Conservation (phyloP, 2,113 vertebrate genomes). For the Channa maculata region DNA sequence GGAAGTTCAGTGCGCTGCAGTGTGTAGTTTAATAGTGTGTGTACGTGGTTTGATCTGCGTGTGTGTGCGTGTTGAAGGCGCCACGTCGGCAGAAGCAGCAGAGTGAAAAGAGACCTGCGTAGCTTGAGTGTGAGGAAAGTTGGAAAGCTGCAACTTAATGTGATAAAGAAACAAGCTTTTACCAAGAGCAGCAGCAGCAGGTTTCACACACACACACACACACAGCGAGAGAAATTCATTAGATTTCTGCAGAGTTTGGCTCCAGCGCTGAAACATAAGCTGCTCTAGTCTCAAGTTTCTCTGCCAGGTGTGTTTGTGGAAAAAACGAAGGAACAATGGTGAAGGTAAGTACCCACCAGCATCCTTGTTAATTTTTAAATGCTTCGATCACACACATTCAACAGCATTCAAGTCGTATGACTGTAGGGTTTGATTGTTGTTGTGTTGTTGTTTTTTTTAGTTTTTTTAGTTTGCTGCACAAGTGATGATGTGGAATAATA, state of each 20-base stretch:
- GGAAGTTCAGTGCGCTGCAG: constrained; percentile 22
- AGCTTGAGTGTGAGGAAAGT: constrained; percentile 34
- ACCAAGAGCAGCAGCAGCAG: neutral
- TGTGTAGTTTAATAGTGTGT: neutral
- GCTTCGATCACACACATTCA: neutral
- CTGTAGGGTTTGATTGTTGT: no score
- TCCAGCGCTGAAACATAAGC: constrained; percentile 29
- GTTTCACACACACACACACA: neutral
- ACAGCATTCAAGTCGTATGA: no score
- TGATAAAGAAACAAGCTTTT: neutral
- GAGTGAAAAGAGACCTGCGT: constrained; percentile 24
- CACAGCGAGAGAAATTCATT: neutral
- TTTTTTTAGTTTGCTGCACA: no score
- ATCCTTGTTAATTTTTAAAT: neutral
- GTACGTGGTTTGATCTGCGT: neutral
- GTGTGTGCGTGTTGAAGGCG: constrained; percentile 49
- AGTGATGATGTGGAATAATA: constrained; percentile 19
- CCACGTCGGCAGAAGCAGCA: constrained; percentile 81
- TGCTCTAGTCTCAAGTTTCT: constrained; percentile 45
- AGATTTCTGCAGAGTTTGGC: constrained; percentile 1
- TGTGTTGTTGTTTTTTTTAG: no score
- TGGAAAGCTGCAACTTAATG: neutral
- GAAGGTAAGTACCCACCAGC: constrained; percentile 68
- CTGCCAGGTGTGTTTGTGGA: constrained; percentile 56
- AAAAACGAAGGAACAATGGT: constrained; percentile 72